phyloP scores from a whole-genome alignment of 2,797 vertebrate species.

The Lepilemur septentrionalis region DNA sequence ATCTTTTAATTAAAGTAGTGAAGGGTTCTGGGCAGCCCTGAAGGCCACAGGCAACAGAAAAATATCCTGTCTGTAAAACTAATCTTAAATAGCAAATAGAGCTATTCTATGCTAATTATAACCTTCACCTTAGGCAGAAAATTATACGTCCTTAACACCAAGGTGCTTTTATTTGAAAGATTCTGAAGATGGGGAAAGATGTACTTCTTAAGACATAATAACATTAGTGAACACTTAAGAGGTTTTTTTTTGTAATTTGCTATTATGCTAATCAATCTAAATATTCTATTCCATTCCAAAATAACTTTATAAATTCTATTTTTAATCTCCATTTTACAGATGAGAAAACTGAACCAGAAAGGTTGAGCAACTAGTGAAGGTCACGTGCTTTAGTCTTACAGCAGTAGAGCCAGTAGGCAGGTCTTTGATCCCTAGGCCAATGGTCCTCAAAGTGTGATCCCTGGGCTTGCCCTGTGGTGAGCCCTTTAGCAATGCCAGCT shows the following conservation, averaged over 20 bases:
- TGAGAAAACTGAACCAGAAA: neutral
- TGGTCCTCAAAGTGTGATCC: too few relatives aligned
- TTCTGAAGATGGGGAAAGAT: conserved; percentile 25
- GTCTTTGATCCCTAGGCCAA: neutral
- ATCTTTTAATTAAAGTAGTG: conserved; percentile 74
- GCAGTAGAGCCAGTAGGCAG: fast-evolving
- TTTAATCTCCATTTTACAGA: neutral
- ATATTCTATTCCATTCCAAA: conserved; percentile 4
- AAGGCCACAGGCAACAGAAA: conserved; percentile 67
- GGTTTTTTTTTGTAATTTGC: neutral
- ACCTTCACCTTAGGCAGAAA: conserved; percentile 42
- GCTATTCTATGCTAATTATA: conserved; percentile 66
- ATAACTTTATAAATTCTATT: neutral
- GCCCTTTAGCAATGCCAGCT: neutral
- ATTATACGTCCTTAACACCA: conserved; percentile 26
- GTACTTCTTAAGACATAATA: neutral
- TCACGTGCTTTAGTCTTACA: neutral
- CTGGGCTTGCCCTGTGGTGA: neutral
- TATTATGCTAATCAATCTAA: neutral
- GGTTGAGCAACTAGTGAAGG: neutral
- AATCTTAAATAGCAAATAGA: conserved; percentile 74
- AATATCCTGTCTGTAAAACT: conserved; percentile 69
- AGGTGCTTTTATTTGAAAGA: conserved; percentile 7
- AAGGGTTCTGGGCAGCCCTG: conserved; percentile 29
- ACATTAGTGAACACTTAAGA: neutral